Evolutionary conservation across 2,797 vertebrate species (phyloP).

Genomic region (Phataginus tetradactyla): DNA sequence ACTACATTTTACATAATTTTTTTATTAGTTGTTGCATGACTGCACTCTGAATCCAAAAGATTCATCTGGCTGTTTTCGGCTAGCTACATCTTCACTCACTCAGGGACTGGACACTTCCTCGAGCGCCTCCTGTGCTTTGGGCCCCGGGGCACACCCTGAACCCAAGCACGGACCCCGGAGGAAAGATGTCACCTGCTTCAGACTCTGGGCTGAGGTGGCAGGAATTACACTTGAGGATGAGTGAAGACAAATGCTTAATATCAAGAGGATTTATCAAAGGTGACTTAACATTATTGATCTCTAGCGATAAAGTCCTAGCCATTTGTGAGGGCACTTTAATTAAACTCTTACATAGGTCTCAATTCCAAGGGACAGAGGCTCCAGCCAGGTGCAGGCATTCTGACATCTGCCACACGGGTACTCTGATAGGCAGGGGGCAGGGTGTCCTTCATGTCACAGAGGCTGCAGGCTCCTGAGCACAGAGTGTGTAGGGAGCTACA

Average conservation of each 20-base stretch:
- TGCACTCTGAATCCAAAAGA: not conserved
- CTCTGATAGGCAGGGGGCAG: not conserved
- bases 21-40: not conserved
- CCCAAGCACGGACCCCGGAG: accelerated
- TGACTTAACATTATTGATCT: not conserved
- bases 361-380: not conserved
- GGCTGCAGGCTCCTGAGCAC: not conserved
- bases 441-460: not conserved
- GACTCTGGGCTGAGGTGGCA: not conserved
- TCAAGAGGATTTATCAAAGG: accelerated
- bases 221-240: not conserved
- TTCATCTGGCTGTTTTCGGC: not conserved
- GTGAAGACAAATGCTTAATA: not conserved
- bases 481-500: not conserved
- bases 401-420: not conserved
- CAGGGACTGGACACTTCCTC: accelerated
- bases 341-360: not conserved
- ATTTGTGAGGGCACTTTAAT: not conserved
- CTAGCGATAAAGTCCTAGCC: not conserved
- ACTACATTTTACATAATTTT: not conserved
- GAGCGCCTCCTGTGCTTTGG: not conserved
- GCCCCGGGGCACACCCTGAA: accelerated
- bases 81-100: not conserved
- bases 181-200: not conserved
- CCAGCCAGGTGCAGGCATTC: not conserved